A percentile compares a stretch with the other conserved stretches of the same genome.
Conservation (phyloP, 1,140 invertebrate genomes). For the Samia ricini region DNA sequence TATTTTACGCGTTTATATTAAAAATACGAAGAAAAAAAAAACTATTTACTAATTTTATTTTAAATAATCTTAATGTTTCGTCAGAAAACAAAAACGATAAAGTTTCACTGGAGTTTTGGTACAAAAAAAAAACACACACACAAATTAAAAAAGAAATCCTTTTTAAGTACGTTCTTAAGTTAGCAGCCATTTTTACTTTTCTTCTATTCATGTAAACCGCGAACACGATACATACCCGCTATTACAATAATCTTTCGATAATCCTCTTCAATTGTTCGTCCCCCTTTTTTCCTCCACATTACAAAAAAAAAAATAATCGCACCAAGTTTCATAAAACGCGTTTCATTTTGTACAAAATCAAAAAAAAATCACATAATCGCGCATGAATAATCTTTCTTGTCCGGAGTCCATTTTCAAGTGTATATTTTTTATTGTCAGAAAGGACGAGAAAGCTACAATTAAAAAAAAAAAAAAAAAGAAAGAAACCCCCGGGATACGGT, state of each 20-base stretch:
- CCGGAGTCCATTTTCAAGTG: conserved; percentile 35
- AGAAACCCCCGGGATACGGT: background rate
- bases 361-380: conserved; percentile 8
- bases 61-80: background rate
- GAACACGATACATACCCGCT: background rate
- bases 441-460: conserved; percentile 12
- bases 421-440: conserved; percentile 46
- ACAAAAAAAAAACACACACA: conserved; percentile 34
- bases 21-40: background rate
- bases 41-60: background rate
- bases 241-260: too few relatives aligned
- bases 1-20: background rate
- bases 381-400: conserved; percentile 3
- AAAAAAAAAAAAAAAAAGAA: background rate
- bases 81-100: background rate
- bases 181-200: conserved; percentile 46
- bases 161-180: conserved; percentile 70
- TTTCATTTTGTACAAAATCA: conserved; percentile 2
- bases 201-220: background rate
- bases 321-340: background rate
- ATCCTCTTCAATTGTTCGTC: background rate
- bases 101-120: conserved; percentile 55
- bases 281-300: background rate
- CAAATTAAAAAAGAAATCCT: conserved; percentile 4
- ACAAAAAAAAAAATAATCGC: background rate